phyloP scores from a whole-genome alignment of 1,140 invertebrate species.

The Maconellicoccus hirsutus region DNA sequence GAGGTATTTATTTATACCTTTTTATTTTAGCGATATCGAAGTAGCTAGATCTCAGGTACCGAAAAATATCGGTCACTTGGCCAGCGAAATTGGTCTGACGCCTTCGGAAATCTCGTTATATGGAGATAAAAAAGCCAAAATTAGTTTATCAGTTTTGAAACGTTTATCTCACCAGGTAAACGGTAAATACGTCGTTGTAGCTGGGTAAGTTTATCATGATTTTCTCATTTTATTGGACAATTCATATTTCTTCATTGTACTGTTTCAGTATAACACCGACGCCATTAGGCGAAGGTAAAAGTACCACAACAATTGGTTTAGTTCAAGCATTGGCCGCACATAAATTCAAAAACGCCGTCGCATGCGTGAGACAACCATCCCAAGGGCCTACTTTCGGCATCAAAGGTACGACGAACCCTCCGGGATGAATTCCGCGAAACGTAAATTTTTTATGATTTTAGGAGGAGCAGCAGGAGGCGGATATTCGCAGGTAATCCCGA shows the following conservation, averaged over 20 bases:
- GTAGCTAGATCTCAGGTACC: conserved; percentile 79
- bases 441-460: conserved; percentile 30
- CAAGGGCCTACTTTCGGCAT: conserved; percentile 98
- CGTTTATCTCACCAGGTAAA: conserved; percentile 52
- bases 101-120: conserved; percentile 76
- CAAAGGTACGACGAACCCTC: conserved; percentile 51
- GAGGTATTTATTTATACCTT: neutral
- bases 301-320: conserved; percentile 87
- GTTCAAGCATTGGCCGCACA: conserved; percentile 84
- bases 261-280: conserved; percentile 73
- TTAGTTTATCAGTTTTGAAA: conserved; percentile 71
- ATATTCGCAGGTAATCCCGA: conserved; percentile 91
- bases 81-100: conserved; percentile 73
- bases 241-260: conserved; percentile 40
- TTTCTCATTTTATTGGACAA: neutral
- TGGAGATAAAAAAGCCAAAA: conserved; percentile 90
- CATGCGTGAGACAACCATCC: conserved; percentile 93
- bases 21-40: conserved; percentile 60
- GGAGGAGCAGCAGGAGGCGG: conserved; percentile 90
- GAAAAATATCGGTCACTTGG: conserved; percentile 67
- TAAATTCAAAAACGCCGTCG: conserved; percentile 76
- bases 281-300: conserved; percentile 94
- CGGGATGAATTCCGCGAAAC: too few relatives aligned
- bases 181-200: conserved; percentile 92
- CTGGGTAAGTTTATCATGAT: conserved; percentile 51